Conservation (phyloP, 1,140 invertebrate genomes). For the Musca domestica region DNA sequence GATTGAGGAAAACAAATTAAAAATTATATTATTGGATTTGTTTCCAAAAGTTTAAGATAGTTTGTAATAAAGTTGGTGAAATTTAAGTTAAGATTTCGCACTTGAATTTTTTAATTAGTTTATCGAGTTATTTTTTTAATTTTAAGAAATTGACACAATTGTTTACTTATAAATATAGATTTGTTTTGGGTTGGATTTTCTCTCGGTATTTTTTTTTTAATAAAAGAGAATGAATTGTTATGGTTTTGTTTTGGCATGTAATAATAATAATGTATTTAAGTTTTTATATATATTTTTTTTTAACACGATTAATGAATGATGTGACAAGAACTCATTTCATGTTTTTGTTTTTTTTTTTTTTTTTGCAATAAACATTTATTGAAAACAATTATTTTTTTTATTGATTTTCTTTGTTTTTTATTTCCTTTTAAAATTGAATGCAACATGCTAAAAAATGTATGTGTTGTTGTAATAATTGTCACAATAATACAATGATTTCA, state of each 20-base stretch:
- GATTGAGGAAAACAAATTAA: too few species aligned
- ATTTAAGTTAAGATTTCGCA: background rate
- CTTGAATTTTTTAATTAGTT: background rate
- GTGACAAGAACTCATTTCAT: slow-evolving; percentile 32
- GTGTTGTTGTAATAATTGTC: slow-evolving; percentile 5
- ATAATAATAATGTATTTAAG: too few species aligned
- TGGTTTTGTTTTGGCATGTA: background rate
- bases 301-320: slow-evolving; percentile 22
- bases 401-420: background rate
- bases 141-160: slow-evolving; percentile 24
- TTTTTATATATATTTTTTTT: background rate
- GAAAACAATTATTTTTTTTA: slow-evolving; percentile 3
- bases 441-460: slow-evolving; percentile 10
- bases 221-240: background rate
- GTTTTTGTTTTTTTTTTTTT: slow-evolving; percentile 38
- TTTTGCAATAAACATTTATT: slow-evolving; percentile 14
- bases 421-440: background rate
- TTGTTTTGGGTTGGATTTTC: slow-evolving; percentile 9
- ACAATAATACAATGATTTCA: slow-evolving; percentile 8
- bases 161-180: slow-evolving; percentile 24
- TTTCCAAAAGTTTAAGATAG: too few species aligned
- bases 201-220: slow-evolving; percentile 25
- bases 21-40: too few species aligned
- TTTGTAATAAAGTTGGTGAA: background rate
- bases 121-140: slow-evolving; percentile 24